Conservation (phyloP, 2,113 vertebrate species). For the Nipponia nippon region DNA sequence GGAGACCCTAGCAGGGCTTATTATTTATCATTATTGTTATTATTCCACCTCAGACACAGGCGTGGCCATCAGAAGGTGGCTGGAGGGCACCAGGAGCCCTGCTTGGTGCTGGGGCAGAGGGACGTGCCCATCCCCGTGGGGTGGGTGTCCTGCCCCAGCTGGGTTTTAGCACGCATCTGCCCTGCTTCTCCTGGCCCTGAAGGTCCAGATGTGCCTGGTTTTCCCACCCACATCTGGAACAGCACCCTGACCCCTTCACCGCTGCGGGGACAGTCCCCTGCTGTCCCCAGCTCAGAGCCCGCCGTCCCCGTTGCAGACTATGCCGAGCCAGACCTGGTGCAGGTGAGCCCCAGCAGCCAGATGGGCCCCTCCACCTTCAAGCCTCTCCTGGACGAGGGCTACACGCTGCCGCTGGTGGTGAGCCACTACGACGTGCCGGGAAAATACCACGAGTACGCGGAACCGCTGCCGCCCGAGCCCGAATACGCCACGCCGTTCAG, state of each 20-base stretch:
- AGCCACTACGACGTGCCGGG: slow-evolving; percentile 80
- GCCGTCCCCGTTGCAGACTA: slow-evolving; percentile 67
- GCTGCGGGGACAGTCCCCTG: fast-evolving
- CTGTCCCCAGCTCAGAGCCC: background rate
- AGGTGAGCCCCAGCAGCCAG: slow-evolving; percentile 51
- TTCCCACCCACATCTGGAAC: background rate
- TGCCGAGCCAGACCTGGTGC: slow-evolving; percentile 73
- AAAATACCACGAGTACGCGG: slow-evolving; percentile 76
- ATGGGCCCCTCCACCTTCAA: slow-evolving; percentile 80
- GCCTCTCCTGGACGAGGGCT: slow-evolving; percentile 72
- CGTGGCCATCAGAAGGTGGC: background rate
- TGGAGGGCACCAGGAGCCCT: background rate
- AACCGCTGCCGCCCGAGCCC: slow-evolving; percentile 79
- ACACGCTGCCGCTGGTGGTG: slow-evolving; percentile 76
- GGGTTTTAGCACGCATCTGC: fast-evolving
- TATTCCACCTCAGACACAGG: too few relatives aligned
- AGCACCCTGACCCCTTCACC: background rate
- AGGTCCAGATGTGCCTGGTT: fast-evolving
- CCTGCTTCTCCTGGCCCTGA: too few relatives aligned
- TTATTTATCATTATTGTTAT: background rate
- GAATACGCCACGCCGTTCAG: slow-evolving; percentile 84
- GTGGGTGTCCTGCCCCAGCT: background rate
- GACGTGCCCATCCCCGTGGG: fast-evolving
- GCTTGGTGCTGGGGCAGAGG: background rate
- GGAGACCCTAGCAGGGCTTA: background rate